Conservation (phyloP, 2,113 vertebrate genomes). For the Nycticebus coucang region DNA sequence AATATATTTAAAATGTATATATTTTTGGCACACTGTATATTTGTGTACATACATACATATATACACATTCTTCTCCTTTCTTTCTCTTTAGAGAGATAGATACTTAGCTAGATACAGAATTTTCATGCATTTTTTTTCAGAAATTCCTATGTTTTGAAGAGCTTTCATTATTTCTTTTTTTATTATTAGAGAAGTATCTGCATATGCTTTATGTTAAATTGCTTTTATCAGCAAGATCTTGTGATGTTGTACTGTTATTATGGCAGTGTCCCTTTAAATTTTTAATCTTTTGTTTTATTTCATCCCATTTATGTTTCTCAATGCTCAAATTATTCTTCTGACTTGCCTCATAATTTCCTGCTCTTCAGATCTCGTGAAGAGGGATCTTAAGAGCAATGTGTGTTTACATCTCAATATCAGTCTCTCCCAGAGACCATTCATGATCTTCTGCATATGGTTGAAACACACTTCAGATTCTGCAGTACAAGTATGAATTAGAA, state of each 20-base stretch:
- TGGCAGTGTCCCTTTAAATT: neutral
- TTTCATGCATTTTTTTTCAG: neutral
- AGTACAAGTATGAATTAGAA: neutral
- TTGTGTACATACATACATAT: neutral
- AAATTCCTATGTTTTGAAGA: neutral
- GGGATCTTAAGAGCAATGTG: neutral
- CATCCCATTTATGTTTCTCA: neutral
- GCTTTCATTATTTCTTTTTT: neutral
- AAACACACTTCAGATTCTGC: slow-evolving; percentile 40
- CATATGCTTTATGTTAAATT: neutral
- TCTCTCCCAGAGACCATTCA: neutral
- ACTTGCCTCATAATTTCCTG: slow-evolving; percentile 18
- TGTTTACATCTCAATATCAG: neutral
- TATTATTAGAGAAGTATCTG: neutral
- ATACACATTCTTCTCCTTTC: too few relatives aligned
- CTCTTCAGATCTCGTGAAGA: neutral
- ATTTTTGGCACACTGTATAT: too few relatives aligned
- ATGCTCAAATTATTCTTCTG: slow-evolving; percentile 10
- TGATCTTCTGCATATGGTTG: neutral
- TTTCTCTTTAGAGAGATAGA: neutral
- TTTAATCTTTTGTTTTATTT: slow-evolving; percentile 18
- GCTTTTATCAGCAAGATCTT: neutral
- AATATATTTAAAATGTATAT: neutral
- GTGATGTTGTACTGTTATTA: neutral
- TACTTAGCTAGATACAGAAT: neutral